Conservation (phyloP, 2,888 invertebrate species). For the Epinotia bilunana region DNA sequence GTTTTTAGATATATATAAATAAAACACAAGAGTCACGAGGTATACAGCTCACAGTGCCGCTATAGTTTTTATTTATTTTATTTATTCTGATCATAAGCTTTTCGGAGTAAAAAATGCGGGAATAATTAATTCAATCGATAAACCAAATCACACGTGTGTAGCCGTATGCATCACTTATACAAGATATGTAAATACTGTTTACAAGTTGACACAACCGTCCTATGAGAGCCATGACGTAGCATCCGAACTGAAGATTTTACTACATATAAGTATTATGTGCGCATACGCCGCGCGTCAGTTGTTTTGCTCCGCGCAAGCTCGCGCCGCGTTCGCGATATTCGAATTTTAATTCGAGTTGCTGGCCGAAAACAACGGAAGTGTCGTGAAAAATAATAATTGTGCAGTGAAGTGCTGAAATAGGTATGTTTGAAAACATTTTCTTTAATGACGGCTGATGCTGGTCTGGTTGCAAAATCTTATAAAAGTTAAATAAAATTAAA, state of each 20-base stretch:
- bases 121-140: too few relatives aligned
- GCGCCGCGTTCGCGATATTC: constrained; percentile 4
- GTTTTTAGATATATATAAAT: too few relatives aligned
- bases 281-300: constrained; percentile 23
- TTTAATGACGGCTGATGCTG: not conserved
- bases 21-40: too few relatives aligned
- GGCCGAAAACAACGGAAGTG: constrained; percentile 30
- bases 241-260: constrained; percentile 10
- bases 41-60: too few relatives aligned
- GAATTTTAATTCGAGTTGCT: not conserved
- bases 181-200: not conserved
- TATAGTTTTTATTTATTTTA: too few relatives aligned
- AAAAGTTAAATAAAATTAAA: not conserved
- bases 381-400: constrained; percentile 13
- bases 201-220: constrained; percentile 1
- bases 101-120: too few relatives aligned
- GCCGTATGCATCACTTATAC: not conserved
- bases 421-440: not conserved
- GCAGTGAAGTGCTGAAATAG: constrained; percentile 10
- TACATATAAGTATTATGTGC: constrained; percentile 13
- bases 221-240: constrained; percentile 13
- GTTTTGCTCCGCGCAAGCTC: constrained; percentile 1
- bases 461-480: not conserved
- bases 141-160: not conserved
- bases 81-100: too few relatives aligned